Evolutionary conservation across 2,888 invertebrate genomes (phyloP).

Genomic region (Vanessa cardui): DNA sequence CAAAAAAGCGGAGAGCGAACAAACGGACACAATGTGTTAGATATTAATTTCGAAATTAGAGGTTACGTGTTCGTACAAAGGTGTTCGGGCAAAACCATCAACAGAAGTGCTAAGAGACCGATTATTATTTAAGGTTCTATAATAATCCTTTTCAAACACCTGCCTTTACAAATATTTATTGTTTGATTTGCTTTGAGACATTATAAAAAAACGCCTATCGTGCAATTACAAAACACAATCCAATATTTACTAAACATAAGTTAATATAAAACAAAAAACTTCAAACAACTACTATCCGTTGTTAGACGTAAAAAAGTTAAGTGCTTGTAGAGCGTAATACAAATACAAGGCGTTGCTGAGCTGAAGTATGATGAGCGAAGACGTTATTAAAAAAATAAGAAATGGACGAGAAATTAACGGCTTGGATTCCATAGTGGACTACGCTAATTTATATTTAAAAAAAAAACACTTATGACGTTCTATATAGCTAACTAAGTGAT

Average conservation of each 20-base stretch:
- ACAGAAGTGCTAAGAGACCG: conserved; percentile 78
- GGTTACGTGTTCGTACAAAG: conserved; percentile 68
- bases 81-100: conserved; percentile 74
- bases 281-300: not conserved
- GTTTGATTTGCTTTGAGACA: conserved; percentile 50
- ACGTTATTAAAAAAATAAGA: no score
- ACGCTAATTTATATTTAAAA: no score
- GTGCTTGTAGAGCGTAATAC: not conserved
- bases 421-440: no score
- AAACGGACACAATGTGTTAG: conserved; percentile 81
- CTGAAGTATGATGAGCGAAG: no score
- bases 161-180: conserved; percentile 81
- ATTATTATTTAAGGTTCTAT: conserved; percentile 75
- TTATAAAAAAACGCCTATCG: not conserved
- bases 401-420: no score
- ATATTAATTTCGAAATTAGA: conserved; percentile 81
- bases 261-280: not conserved
- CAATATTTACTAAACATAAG: conserved; percentile 12
- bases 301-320: not conserved
- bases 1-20: conserved; percentile 73
- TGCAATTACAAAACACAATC: conserved; percentile 17
- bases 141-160: conserved; percentile 73
- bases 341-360: no score
- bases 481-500: no score
- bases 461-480: no score